Conservation (phyloP, 2,113 vertebrate species). For the Pterocles burchelli region DNA sequence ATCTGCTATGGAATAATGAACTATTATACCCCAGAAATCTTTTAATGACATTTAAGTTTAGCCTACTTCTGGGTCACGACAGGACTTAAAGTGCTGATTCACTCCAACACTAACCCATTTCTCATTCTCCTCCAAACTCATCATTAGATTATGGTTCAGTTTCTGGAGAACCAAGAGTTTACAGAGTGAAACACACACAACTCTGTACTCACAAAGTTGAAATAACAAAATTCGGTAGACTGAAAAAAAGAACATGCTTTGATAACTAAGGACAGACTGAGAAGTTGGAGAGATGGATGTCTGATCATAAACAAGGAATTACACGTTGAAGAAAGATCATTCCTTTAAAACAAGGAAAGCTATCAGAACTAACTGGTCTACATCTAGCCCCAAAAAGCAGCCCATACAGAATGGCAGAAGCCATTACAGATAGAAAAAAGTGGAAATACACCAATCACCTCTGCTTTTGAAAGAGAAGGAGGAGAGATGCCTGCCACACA, state of each 20-base stretch:
- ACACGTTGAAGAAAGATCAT: not conserved
- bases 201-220: not conserved
- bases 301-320: not conserved
- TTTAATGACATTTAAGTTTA: not conserved
- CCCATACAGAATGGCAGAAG: not conserved
- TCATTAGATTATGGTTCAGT: not conserved
- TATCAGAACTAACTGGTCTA: not conserved
- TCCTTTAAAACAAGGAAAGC: not conserved
- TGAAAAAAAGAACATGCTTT: not conserved
- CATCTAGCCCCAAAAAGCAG: not conserved
- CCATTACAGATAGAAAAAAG: not conserved
- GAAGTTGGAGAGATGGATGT: not conserved
- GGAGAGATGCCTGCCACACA: not conserved
- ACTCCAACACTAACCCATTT: not conserved
- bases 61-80: not conserved
- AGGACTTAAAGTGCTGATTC: not conserved
- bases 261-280: not conserved
- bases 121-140: not conserved
- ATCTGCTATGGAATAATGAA: not conserved
- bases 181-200: not conserved
- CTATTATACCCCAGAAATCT: not conserved
- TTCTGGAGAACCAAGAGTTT: not conserved
- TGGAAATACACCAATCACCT: not conserved
- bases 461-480: not conserved
- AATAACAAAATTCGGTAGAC: not conserved